Percentiles rank a stretch among this genome's conserved stretches.
These are phyloP conservation scores for Cygnus buccinator DNA, from an alignment of 2,113 vertebrate species.

Conservation along the genomic window DNA sequence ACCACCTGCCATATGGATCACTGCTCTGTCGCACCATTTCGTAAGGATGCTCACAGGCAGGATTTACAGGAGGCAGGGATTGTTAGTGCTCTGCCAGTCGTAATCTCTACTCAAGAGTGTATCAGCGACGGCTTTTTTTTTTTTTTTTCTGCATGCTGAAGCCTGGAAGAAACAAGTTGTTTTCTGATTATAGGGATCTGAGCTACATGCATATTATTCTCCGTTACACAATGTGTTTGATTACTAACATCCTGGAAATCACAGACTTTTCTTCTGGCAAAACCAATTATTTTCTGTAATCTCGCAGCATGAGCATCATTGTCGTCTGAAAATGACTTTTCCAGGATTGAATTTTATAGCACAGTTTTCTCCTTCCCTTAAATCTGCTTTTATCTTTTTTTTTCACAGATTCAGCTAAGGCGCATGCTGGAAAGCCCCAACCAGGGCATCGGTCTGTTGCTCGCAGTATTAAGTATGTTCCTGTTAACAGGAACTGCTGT, in stretches of 20 bases:
- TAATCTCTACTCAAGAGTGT: not conserved
- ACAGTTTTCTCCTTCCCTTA: not conserved
- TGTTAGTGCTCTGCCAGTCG: not conserved
- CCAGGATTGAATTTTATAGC: not conserved
- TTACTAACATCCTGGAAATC: slow-evolving; percentile 30
- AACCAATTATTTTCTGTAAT: not conserved
- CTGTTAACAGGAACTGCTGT: not conserved
- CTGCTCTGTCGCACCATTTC: not conserved
- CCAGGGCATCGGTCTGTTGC: not conserved
- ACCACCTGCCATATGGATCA: slow-evolving; percentile 6
- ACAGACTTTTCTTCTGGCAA: not conserved
- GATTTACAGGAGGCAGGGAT: slow-evolving; percentile 1
- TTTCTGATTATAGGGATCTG: slow-evolving; percentile 13
- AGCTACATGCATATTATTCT: not conserved
- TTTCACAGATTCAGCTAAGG: not conserved
- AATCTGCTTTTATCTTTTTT: not conserved
- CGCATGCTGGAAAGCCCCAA: not conserved
- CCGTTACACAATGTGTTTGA: not conserved
- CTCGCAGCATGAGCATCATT: slow-evolving; percentile 1
- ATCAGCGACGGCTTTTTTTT: not conserved
- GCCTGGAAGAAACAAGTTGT: not conserved
- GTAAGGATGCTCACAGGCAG: slow-evolving; percentile 2
- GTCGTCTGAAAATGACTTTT: not conserved
- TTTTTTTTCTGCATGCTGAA: not conserved
- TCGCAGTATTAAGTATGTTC: not conserved